Evolutionary conservation across 2,888 invertebrate genomes (phyloP).

Genomic region (Ochropacha duplaris): DNA sequence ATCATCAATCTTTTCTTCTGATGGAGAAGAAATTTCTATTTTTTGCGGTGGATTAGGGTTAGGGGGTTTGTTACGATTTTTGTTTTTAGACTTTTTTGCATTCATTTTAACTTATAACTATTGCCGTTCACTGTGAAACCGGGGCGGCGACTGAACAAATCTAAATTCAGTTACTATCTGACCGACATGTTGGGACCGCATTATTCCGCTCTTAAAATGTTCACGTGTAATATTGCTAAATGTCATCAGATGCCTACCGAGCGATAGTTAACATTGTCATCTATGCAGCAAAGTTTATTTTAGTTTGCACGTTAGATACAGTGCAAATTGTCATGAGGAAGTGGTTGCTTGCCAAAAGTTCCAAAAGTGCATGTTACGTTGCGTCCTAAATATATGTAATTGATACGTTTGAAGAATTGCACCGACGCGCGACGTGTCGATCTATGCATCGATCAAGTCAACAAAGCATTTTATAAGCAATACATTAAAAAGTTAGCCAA

Average conservation of each 20-base stretch:
- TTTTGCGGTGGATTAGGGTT: constrained; percentile 41
- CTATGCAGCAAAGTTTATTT: constrained; percentile 9
- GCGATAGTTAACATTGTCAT: constrained; percentile 18
- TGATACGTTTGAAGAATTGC: constrained; percentile 10
- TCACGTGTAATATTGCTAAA: constrained; percentile 60
- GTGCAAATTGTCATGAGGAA: constrained; percentile 1
- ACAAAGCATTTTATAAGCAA: too few relatives aligned
- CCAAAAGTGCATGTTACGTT: constrained; percentile 50
- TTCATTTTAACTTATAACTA: constrained; percentile 50
- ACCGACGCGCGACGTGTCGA: neutral
- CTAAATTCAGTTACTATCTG: constrained; percentile 69
- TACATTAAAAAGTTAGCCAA: too few relatives aligned
- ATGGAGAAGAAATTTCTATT: constrained; percentile 20
- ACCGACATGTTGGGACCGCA: constrained; percentile 62
- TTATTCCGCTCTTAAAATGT: constrained; percentile 66
- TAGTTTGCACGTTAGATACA: constrained; percentile 5
- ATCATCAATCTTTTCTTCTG: constrained; percentile 25
- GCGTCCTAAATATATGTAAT: constrained; percentile 28
- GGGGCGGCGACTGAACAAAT: constrained; percentile 53
- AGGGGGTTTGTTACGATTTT: constrained; percentile 53
- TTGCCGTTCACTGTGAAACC: constrained; percentile 16
- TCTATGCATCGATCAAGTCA: neutral
- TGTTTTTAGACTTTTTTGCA: constrained; percentile 67
- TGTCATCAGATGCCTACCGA: constrained; percentile 47
- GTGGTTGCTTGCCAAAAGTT: constrained; percentile 50